A percentile compares a stretch with the other conserved stretches of the same genome.
These are phyloP conservation scores for Varanus salvator DNA, from an alignment of 2,113 vertebrate species.

Conservation along the genomic window DNA sequence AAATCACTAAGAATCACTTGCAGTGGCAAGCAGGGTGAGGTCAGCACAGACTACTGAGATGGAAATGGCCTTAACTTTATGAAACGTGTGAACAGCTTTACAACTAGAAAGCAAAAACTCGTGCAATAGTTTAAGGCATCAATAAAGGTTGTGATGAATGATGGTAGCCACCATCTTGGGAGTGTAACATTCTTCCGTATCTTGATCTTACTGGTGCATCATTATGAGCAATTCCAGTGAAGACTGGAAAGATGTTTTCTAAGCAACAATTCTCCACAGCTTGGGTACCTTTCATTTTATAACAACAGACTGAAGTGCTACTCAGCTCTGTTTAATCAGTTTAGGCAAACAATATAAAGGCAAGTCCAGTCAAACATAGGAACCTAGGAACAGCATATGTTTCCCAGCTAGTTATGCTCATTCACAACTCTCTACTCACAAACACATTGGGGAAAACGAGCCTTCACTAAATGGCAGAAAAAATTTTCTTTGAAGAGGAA, in stretches of 20 bases:
- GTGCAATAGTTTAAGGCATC: neutral
- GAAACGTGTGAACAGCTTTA: neutral
- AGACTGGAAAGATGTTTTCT: neutral
- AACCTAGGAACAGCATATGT: neutral
- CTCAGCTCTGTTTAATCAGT: neutral
- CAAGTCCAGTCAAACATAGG: neutral
- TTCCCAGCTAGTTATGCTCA: neutral
- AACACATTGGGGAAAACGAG: neutral
- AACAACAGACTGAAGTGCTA: neutral
- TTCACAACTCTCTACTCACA: neutral
- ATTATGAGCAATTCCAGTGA: neutral
- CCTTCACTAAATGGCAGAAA: neutral
- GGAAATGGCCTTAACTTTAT: neutral
- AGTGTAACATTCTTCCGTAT: neutral
- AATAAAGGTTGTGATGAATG: neutral
- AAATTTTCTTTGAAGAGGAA: neutral
- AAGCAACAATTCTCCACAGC: neutral
- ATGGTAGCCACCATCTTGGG: neutral
- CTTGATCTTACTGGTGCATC: neutral
- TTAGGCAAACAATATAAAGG: neutral
- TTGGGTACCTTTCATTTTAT: neutral
- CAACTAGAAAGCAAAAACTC: neutral
- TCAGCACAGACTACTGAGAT: neutral
- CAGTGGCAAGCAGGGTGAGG: neutral
- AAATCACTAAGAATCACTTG: neutral